Percentiles rank a stretch among this genome's conserved stretches.
Evolutionary conservation across 2,797 vertebrate genomes (phyloP).

Genomic region (Peromyscus melanophrys): DNA sequence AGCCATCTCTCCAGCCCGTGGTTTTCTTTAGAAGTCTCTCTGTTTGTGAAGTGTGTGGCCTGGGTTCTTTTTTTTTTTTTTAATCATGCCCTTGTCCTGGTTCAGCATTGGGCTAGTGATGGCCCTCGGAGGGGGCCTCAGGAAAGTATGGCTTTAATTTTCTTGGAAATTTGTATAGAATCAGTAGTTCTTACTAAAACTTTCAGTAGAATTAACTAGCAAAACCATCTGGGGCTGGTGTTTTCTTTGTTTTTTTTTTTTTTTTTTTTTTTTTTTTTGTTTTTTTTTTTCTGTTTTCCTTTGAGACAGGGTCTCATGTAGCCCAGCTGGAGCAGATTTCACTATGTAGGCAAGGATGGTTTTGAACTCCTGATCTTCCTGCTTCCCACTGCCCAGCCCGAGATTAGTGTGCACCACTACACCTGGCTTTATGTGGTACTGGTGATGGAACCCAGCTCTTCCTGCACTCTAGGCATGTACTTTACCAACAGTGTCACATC

Average conservation of each 20-base stretch:
- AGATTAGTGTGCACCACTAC: rapidly evolving
- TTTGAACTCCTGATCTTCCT: neutral
- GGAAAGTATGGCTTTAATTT: neutral
- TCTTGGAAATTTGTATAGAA: neutral
- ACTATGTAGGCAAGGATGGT: neutral
- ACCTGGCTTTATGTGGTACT: neutral
- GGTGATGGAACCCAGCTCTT: neutral
- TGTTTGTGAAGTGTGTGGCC: neutral
- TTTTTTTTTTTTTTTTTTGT: too few relatives aligned
- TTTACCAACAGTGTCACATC: neutral
- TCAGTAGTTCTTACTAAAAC: neutral
- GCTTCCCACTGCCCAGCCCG: neutral
- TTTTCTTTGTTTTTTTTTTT: neutral
- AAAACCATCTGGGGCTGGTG: neutral
- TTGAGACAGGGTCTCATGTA: neutral
- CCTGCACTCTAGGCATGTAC: neutral
- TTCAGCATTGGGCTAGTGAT: neutral
- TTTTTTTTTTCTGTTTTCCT: neutral
- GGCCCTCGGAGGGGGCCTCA: too few relatives aligned
- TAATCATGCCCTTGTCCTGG: neutral
- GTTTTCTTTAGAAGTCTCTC: neutral
- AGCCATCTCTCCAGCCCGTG: too few relatives aligned
- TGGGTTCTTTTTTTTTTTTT: neutral
- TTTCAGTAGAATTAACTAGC: neutral
- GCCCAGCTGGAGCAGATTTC: neutral